Evolutionary conservation across 2,113 vertebrate species (phyloP), one percentile per base, ranked within the genome.

Genomic region (Sylvietta virens): DNA sequence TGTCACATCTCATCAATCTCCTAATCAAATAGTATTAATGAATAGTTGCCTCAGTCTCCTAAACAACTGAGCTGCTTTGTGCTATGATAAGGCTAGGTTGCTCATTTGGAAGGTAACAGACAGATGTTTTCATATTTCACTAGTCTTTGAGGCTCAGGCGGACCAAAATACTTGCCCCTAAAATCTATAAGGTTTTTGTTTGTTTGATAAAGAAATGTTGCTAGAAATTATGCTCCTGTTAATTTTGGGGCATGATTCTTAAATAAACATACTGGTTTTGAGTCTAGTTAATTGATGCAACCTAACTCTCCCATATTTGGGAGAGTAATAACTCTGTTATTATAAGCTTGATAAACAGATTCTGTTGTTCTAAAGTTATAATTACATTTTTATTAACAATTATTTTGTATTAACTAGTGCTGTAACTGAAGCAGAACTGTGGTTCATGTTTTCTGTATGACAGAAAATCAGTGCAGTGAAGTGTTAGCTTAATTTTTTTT

Each of bases 371-470:
- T 57, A 7, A 84, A 74, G 13, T 87, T 82, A 58, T 56, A 83
- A 81, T 90, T 80, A 80, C 37, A 66, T 91, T 90, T 92, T 23
- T 92, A 65, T 84, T 86, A 64, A 35, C 93, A 79, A 72, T 88
- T 2, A 1, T 69, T 95, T 89, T 21, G 2, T 91, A 53, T 72
- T 84, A 86, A 28, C 51, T 73, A 33, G 21, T 62, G 69, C 33
- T 81, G n/a, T 73, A 76, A 81, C 61, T 78, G 37, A 86, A 90
- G 48, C n/a, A 65, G 56, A 88, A 48, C 18, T 11, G 15, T 60
- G 56, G 31, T 89, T 86, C 35, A 3, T n/a, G n/a, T 2, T 51
- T 67, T 72, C 57, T 66, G 5, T 78, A 31, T 65, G 81, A 40
- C 58, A 92, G 69, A 81, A 92, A 69, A 80, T 80, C 6, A 5